Base-by-base conservation (phyloP, 1,140 invertebrate species). In the Meloidogyne exigua region DNA sequence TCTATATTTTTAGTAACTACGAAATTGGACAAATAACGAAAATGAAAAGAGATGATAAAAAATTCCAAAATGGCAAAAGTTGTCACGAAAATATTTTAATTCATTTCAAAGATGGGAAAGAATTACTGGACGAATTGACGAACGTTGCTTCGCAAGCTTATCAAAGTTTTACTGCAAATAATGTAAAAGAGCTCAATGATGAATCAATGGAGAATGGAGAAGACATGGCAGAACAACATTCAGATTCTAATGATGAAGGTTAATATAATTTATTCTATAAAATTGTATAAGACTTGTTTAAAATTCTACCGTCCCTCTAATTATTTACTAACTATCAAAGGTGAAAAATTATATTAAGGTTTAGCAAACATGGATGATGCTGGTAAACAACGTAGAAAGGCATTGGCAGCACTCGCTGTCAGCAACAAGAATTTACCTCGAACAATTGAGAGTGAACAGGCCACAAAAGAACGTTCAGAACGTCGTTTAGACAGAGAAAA, bases 391-490 rank as follows among this genome's bases (percentile, higher is more conserved):
- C 49, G 49, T n/a, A 18, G 49, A 57, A 21, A 57, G 7, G 49
- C 49, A n/a, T 57, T 57, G n/a, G 49, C 18, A 57, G n/a, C 49
- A n/a, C n/a, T 57, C n/a, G 15, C 49, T 57, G 18, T n/a, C 18
- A 57, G 10, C 49, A 68, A 9, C 66, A 68, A 68, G 10, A 36
- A 68, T 68, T 68, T 68, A 9, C 66, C 21, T 36, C 18, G 21
- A n/a, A 68, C 66, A 42, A 18, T 18, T 68, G 66, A 68, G 25
- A 21, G 39, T 68, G 66, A 68, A 18, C 28, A 68, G 21, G 49
- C 49, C 1, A 25, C 66, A 21, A 68, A 68, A 68, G 28, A 42
- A 21, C 66, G 66, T 21, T 32, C 21, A n/a, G 66, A 68, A 68
- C 66, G 66, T 0, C 18, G 21, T n/a, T 42, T 68, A 7, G 21